phyloP scores from a whole-genome alignment of 2,888 invertebrate species.

The Callyntrura sp. region DNA sequence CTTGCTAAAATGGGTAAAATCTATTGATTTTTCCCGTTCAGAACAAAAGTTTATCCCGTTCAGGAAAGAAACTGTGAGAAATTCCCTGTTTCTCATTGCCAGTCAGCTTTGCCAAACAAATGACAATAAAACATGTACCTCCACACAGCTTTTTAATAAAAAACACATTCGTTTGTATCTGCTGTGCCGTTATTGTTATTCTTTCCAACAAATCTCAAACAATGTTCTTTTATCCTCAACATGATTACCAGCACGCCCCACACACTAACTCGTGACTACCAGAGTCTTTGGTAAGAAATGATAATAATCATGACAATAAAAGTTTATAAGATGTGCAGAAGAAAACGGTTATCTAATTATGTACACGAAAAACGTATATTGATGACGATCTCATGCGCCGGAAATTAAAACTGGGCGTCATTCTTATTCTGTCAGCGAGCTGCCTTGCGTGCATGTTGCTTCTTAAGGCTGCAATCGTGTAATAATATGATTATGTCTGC shows the following conservation, averaged over 20 bases:
- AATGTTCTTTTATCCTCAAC: no score
- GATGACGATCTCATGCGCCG: conserved; percentile 35
- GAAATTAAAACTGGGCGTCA: conserved; percentile 72
- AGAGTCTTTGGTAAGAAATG: background rate
- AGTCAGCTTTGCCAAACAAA: no score
- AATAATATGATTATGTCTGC: background rate
- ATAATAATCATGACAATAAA: background rate
- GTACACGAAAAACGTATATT: conserved; percentile 9
- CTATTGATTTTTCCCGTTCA: background rate
- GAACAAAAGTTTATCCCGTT: no score
- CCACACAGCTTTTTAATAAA: no score
- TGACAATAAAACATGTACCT: no score
- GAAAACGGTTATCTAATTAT: conserved; percentile 59
- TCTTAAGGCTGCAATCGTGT: conserved; percentile 4
- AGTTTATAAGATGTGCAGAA: background rate
- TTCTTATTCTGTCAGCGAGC: conserved; percentile 35
- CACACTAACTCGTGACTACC: background rate
- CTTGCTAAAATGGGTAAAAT: background rate
- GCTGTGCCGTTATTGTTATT: background rate
- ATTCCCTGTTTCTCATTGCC: no score
- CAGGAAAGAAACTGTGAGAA: no score
- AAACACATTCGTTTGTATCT: no score
- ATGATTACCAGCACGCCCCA: no score
- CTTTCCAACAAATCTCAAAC: background rate
- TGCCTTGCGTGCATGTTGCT: conserved; percentile 48